Percentiles rank a stretch among this genome's conserved stretches.
Evolutionary conservation across 2,888 invertebrate species (phyloP).

Genomic region (Augiades crinisus): DNA sequence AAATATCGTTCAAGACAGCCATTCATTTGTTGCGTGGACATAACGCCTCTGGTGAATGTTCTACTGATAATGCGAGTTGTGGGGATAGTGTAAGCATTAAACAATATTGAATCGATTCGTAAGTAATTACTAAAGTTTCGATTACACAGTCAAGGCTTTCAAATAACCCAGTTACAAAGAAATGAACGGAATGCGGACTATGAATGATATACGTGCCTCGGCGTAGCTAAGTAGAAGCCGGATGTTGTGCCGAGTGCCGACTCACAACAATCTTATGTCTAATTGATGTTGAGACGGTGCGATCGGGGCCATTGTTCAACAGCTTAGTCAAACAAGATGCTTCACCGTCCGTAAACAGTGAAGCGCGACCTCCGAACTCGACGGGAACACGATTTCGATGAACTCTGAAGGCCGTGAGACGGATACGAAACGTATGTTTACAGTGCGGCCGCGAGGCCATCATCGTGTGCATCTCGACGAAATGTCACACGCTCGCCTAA

Average conservation of each 20-base stretch:
- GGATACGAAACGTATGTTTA: background rate
- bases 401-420: background rate
- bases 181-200: constrained; percentile 16
- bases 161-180: constrained; percentile 1
- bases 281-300: background rate
- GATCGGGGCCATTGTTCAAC: background rate
- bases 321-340: background rate
- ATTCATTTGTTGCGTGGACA: constrained; percentile 37
- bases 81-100: constrained; percentile 9
- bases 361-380: background rate
- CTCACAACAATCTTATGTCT: background rate
- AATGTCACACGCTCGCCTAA: constrained; percentile 3
- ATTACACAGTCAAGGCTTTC: background rate
- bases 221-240: background rate
- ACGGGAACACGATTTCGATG: background rate
- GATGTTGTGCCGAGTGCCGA: constrained; percentile 9
- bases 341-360: no score
- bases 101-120: constrained; percentile 7
- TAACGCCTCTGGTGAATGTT: constrained; percentile 23
- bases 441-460: background rate
- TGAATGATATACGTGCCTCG: constrained; percentile 11
- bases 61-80: constrained; percentile 20
- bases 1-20: constrained; percentile 19
- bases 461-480: background rate
- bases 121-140: background rate